phyloP scores from a whole-genome alignment of 64 coral and sea anemone genomes.

The Montipora capricornis region DNA sequence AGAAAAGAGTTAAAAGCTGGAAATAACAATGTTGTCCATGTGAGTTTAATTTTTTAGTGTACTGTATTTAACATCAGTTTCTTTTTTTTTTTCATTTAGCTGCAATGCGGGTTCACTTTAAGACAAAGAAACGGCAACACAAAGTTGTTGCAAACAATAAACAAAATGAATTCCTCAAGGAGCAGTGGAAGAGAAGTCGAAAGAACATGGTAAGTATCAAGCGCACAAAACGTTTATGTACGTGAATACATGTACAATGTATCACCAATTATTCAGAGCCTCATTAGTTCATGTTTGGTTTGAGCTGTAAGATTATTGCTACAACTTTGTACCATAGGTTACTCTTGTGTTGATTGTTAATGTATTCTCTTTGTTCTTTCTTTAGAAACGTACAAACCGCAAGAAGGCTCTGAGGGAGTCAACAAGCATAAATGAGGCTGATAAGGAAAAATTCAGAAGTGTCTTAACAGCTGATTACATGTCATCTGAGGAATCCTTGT shows the following conservation, averaged over 20 bases:
- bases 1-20: neutral
- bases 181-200: neutral
- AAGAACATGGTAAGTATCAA: neutral
- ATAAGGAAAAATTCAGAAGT: conserved; percentile 12
- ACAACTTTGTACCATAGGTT: neutral
- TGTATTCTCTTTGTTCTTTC: neutral
- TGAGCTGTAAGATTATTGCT: neutral
- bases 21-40: neutral
- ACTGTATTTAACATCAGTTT: neutral
- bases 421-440: conserved; percentile 19
- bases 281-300: neutral
- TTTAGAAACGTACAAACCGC: neutral
- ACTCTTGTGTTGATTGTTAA: neutral
- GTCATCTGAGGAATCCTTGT: conserved; percentile 57
- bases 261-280: neutral
- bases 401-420: conserved; percentile 39
- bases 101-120: conserved; percentile 18
- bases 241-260: too few relatives aligned
- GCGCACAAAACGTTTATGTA: neutral
- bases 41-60: neutral
- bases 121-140: neutral
- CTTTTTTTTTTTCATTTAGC: neutral
- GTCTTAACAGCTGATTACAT: conserved; percentile 30
- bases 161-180: neutral
- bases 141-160: neutral